Evolutionary conservation across 2,113 vertebrate genomes (phyloP).

Genomic region (Patagioenas fasciata): DNA sequence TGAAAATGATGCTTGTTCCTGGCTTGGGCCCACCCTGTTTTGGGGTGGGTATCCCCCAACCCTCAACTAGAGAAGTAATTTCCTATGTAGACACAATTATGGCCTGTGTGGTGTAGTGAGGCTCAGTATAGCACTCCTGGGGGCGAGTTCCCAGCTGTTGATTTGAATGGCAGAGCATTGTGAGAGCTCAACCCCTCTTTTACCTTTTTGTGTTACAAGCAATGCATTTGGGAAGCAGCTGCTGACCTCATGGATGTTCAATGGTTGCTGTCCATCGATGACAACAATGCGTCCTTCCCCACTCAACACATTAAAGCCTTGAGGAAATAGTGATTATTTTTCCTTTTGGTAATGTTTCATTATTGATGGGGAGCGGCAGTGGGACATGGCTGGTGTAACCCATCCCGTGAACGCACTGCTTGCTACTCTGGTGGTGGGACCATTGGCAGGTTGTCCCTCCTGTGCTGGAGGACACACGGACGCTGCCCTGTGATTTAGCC

Average conservation of each 20-base stretch:
- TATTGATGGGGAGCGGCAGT: neutral
- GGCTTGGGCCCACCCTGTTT: neutral
- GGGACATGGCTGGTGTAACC: neutral
- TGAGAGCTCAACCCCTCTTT: neutral
- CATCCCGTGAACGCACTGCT: fast-evolving
- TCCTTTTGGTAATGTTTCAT: neutral
- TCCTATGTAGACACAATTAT: neutral
- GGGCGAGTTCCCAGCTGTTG: neutral
- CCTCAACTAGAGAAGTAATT: neutral
- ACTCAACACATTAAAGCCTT: neutral
- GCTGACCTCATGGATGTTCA: neutral
- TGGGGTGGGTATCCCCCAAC: neutral
- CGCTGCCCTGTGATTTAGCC: neutral
- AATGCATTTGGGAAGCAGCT: neutral
- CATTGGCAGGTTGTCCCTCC: fast-evolving
- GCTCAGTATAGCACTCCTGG: neutral
- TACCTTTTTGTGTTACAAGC: neutral
- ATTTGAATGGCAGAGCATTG: neutral
- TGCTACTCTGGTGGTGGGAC: neutral
- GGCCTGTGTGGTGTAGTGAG: neutral
- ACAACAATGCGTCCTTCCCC: neutral
- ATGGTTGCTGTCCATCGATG: neutral
- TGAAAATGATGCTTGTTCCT: neutral
- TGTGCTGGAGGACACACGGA: neutral
- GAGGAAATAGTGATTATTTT: neutral